Conservation (phyloP, 2,888 invertebrate species). For the Carpatolechia fugitivella region DNA sequence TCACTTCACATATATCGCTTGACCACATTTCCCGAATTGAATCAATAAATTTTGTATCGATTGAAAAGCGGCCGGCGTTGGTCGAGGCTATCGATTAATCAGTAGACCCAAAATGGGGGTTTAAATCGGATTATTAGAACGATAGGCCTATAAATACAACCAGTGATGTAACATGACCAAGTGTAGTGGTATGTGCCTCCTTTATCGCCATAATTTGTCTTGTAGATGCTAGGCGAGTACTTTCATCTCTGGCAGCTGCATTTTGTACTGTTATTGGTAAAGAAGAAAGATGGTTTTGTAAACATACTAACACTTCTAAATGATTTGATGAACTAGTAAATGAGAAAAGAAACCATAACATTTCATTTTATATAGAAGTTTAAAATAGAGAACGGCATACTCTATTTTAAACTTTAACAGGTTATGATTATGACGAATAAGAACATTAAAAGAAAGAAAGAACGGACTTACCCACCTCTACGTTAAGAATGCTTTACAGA, state of each 20-base stretch:
- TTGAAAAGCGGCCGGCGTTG: constrained; percentile 19
- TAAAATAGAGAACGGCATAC: too few relatives aligned
- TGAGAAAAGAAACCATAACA: too few relatives aligned
- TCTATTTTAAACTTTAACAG: too few relatives aligned
- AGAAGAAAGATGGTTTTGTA: too few relatives aligned
- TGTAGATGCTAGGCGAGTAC: constrained; percentile 15
- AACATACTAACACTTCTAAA: too few relatives aligned
- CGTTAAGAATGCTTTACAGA: not conserved
- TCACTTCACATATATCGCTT: constrained; percentile 16
- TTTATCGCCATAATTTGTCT: constrained; percentile 40
- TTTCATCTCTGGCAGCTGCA: not conserved
- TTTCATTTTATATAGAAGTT: too few relatives aligned
- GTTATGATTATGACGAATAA: not conserved
- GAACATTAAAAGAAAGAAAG: not conserved
- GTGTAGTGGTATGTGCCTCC: constrained; percentile 9
- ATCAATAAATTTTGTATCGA: constrained; percentile 29
- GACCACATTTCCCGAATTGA: constrained; percentile 13
- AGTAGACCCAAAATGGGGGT: constrained; percentile 43
- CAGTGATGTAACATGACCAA: constrained; percentile 22
- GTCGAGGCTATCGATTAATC: constrained; percentile 47
- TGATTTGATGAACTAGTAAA: too few relatives aligned
- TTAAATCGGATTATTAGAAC: constrained; percentile 52
- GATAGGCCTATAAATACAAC: constrained; percentile 42
- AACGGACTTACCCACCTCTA: not conserved
- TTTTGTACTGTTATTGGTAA: not conserved